Conservation (phyloP, 2,888 invertebrate genomes). For the Odontocerum albicorne region DNA sequence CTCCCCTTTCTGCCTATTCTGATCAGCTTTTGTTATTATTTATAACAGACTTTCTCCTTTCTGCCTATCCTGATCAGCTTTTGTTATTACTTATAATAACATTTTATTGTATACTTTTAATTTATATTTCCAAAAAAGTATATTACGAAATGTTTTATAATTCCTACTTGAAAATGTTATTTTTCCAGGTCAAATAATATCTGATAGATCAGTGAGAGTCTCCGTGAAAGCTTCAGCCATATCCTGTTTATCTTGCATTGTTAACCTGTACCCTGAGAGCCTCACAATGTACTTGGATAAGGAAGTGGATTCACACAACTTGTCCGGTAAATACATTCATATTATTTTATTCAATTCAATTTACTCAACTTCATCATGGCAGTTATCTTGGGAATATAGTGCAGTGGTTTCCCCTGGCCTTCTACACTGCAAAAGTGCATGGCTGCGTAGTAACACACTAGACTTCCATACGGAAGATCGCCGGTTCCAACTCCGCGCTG, state of each 20-base stretch:
- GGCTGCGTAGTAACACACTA: too few species aligned
- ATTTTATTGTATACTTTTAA: background rate
- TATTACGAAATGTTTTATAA: background rate
- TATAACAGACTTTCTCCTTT: too few species aligned
- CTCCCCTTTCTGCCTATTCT: too few species aligned
- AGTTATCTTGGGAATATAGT: too few species aligned
- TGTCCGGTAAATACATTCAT: conserved; percentile 25
- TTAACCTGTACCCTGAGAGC: conserved; percentile 72
- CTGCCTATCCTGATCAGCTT: too few species aligned
- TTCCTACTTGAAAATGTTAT: background rate
- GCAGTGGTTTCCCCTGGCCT: too few species aligned
- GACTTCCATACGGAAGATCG: too few species aligned
- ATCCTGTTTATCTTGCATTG: conserved; percentile 74
- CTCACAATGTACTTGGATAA: conserved; percentile 68
- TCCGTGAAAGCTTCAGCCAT: conserved; percentile 89
- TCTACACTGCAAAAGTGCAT: too few species aligned
- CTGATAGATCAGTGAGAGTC: conserved; percentile 79
- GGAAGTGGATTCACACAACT: conserved; percentile 45
- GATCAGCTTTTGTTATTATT: too few species aligned
- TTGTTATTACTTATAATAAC: background rate
- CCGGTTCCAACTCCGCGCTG: too few species aligned
- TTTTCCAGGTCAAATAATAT: conserved; percentile 57
- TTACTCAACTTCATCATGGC: too few species aligned
- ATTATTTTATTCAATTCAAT: too few species aligned
- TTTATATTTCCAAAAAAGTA: background rate